Conservation (phyloP, 2,888 invertebrate species). For the Aquatica leii region DNA sequence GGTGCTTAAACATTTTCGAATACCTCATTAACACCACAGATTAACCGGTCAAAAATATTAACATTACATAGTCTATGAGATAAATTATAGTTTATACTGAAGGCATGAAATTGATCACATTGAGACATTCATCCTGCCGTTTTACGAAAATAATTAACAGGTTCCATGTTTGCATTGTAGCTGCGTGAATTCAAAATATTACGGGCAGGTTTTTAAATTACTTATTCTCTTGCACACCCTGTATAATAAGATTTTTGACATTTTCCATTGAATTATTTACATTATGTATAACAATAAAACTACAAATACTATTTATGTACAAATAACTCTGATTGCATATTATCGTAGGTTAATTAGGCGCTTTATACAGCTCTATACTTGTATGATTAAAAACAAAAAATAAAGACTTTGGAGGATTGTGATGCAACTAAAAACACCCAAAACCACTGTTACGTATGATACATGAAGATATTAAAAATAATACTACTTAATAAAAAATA, state of each 20-base stretch:
- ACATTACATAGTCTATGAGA: not conserved
- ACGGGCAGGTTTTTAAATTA: not conserved
- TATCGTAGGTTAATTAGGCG: not conserved
- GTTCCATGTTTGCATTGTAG: not conserved
- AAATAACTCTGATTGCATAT: not conserved
- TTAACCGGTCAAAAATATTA: too few species aligned
- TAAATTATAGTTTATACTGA: slow-evolving; percentile 8
- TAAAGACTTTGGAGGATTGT: not conserved
- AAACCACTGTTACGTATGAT: not conserved
- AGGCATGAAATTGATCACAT: slow-evolving; percentile 6
- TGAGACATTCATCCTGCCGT: slow-evolving; percentile 5
- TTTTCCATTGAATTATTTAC: not conserved
- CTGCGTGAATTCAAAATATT: not conserved
- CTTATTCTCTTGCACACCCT: slow-evolving; percentile 7
- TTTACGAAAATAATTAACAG: not conserved
- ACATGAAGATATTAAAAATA: not conserved
- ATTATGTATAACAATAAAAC: slow-evolving; percentile 6
- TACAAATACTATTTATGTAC: not conserved
- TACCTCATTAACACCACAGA: not conserved
- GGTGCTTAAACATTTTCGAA: not conserved
- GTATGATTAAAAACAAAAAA: not conserved
- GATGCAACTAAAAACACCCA: not conserved
- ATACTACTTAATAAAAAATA: not conserved
- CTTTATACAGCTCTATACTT: not conserved
- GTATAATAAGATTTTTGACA: slow-evolving; percentile 4